phyloP scores from a whole-genome alignment of 2,888 invertebrate species.

The Oscheius onirici region DNA sequence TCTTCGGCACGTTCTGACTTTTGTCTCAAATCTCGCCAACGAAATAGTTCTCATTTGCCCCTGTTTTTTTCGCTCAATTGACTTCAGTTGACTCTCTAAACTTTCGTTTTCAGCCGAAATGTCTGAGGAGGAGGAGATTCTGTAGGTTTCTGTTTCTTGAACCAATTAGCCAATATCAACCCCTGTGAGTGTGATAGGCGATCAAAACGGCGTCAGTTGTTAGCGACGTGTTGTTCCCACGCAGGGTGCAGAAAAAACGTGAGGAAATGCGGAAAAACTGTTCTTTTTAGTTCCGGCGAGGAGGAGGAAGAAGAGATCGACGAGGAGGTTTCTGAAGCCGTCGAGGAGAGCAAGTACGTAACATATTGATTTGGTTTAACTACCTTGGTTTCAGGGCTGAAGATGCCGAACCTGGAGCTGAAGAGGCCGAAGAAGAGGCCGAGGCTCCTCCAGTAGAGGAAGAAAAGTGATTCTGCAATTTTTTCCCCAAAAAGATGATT shows the following conservation, averaged over 20 bases:
- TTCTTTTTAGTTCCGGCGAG: slow-evolving; percentile 63
- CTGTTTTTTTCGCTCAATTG: not conserved
- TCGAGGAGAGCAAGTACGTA: slow-evolving; percentile 32
- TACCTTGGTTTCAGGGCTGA: slow-evolving; percentile 27
- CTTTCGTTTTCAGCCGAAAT: slow-evolving; percentile 38
- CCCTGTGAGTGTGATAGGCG: not conserved
- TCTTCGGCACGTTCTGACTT: too few relatives aligned
- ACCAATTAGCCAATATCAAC: not conserved
- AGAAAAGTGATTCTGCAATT: slow-evolving; percentile 33
- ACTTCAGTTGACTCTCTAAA: not conserved
- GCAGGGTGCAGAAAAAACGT: slow-evolving; percentile 2
- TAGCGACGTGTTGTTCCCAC: slow-evolving; percentile 24
- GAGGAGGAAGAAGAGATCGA: slow-evolving; percentile 63
- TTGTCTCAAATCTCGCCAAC: too few relatives aligned
- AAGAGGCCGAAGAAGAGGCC: slow-evolving; percentile 21
- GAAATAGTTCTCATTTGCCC: not conserved
- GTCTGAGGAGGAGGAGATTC: slow-evolving; percentile 64
- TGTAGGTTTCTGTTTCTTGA: slow-evolving; percentile 47
- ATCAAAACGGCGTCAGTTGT: slow-evolving; percentile 23
- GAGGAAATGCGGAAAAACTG: slow-evolving; percentile 40
- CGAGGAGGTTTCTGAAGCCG: slow-evolving; percentile 45
- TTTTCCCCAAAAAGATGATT: slow-evolving; percentile 32
- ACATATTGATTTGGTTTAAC: not conserved
- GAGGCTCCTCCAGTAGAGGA: slow-evolving; percentile 40
- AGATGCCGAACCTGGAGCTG: slow-evolving; percentile 36